These are phyloP conservation scores for Rhegmatorhina hoffmannsi DNA, from an alignment of 2,113 vertebrate genomes.

Conservation along the genomic window DNA sequence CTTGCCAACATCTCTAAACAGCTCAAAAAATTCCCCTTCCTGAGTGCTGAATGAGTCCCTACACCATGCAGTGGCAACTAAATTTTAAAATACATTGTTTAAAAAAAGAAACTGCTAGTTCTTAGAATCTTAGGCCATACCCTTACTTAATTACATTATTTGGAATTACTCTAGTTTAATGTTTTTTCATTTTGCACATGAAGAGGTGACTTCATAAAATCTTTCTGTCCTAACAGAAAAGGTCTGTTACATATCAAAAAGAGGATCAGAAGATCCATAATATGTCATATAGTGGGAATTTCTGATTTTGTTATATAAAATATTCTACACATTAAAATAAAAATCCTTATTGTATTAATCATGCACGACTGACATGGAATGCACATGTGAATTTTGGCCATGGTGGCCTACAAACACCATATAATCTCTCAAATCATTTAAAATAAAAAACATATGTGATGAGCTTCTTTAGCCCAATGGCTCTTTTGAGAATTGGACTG, in stretches of 20 bases:
- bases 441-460: neutral
- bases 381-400: neutral
- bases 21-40: neutral
- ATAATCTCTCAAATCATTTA: neutral
- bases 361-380: neutral
- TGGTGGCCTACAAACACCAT: neutral
- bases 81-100: neutral
- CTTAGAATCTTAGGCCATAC: neutral
- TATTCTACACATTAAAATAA: neutral
- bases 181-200: neutral
- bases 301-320: neutral
- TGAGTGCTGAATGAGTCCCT: neutral
- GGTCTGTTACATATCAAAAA: neutral
- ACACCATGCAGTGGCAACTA: neutral
- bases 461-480: neutral
- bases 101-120: neutral
- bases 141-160: neutral
- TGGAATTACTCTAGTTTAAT: neutral
- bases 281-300: neutral
- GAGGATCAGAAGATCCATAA: neutral
- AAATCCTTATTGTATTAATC: neutral
- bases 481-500: fast-evolving
- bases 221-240: neutral
- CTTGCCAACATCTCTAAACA: neutral
- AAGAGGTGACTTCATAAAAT: neutral